Evolutionary conservation across 2,888 invertebrate species (phyloP), one percentile per base, ranked within the genome.

Genomic region (Zaprionus bogoriensis): DNA sequence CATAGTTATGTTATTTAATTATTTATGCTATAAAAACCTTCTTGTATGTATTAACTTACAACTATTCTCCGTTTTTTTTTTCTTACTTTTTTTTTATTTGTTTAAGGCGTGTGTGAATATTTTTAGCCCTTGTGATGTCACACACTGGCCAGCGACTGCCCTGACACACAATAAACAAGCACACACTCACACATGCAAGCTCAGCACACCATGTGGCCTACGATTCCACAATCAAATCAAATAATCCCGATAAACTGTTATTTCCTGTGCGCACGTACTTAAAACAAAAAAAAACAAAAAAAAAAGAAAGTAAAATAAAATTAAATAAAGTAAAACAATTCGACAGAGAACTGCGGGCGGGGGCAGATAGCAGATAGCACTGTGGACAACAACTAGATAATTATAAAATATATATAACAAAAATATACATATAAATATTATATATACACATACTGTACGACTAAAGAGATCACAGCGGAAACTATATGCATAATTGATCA

Each of bases 261-360:
- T 84, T 76, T 78, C 78, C 78, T 81, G 79, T 81, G 84, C 78
- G 78, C 67, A 80, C 81, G 79, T 80, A 80, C 79, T 80, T 80
- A 84, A 83, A 50, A 44, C 52, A 36, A 38, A 60, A n/a, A 45
- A 36, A 58, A 50, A 32, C 30, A 22, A 55, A 48, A n/a, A 54
- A 53, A 42, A 38, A 46, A 17, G 20, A 39, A 14, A 36, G 14
- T 41, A 20, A 25, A 39, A 36, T 36, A 22, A 27, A 47, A 6
- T 42, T 36, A 50, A 28, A 51, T 23, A 28, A 52, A 17, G 6
- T 22, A 41, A 61, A 58, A 47, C 17, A 55, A 71, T 63, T 67
- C 32, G 50, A 62, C 48, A 67, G 54, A 46, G 14, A 70, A 51
- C 60, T 70, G 66, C 60, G 44, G 32, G 32, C 32, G 32, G 32